A percentile compares a stretch with the other conserved stretches of the same genome.
Evolutionary conservation across 2,113 vertebrate genomes (phyloP).

Genomic region (Chitala chitala): DNA sequence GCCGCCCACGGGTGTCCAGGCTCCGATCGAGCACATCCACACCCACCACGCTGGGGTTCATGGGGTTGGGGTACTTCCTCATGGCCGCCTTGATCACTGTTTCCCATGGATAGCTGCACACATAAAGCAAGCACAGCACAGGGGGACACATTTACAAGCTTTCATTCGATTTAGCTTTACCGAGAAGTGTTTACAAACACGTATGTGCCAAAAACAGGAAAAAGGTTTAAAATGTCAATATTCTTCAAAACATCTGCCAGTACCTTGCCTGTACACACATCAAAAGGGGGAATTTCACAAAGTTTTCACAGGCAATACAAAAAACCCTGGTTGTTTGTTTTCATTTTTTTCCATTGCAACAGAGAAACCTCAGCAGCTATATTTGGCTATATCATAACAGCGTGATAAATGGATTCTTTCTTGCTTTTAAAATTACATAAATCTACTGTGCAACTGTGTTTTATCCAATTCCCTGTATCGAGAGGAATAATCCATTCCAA

Average conservation of each 20-base stretch:
- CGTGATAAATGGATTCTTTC: not conserved
- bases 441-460: not conserved
- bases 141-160: not conserved
- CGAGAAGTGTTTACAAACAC: not conserved
- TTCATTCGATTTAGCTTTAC: not conserved
- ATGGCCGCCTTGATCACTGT: constrained; percentile 92
- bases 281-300: not conserved
- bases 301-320: not conserved
- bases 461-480: not conserved
- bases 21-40: constrained; percentile 87
- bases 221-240: not conserved
- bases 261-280: not conserved
- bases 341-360: not conserved
- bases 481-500: not conserved
- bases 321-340: not conserved
- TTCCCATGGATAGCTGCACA: constrained; percentile 93
- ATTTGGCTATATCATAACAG: not conserved
- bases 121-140: not conserved
- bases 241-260: not conserved
- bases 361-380: too few species aligned
- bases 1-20: constrained; percentile 75
- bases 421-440: not conserved
- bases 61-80: constrained; percentile 97
- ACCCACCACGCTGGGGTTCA: constrained; percentile 92
- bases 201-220: not conserved